Conservation (phyloP, 2,888 invertebrate genomes). For the Drosophila prolongata region DNA sequence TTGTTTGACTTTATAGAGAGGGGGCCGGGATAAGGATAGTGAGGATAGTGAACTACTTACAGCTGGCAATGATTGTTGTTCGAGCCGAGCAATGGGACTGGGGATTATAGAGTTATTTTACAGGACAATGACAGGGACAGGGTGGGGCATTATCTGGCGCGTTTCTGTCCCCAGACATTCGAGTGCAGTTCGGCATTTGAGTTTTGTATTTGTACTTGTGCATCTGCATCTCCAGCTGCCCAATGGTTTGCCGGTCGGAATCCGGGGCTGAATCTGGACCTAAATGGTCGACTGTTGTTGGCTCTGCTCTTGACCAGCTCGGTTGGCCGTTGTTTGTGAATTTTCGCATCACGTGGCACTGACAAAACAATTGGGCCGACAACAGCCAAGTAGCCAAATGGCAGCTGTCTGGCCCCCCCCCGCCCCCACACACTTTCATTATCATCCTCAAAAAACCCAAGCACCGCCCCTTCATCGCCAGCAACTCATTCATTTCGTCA, state of each 20-base stretch:
- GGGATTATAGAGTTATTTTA: constrained; percentile 44
- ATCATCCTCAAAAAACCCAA: constrained; percentile 11
- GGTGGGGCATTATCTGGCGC: constrained; percentile 56
- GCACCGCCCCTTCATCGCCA: not conserved
- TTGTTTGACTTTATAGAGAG: constrained; percentile 35
- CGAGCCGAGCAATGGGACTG: constrained; percentile 37
- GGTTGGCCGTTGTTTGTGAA: constrained; percentile 58
- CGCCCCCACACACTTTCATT: constrained; percentile 26
- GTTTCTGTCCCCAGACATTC: constrained; percentile 39
- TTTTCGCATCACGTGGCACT: constrained; percentile 76
- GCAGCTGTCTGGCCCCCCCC: constrained; percentile 55
- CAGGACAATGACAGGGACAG: constrained; percentile 35
- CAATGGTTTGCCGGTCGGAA: constrained; percentile 18
- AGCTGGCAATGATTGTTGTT: constrained; percentile 52
- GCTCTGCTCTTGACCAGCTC: constrained; percentile 65
- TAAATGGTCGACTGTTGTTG: constrained; percentile 52
- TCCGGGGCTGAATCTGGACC: constrained; percentile 18
- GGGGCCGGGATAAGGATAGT: too few species aligned
- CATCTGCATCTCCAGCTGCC: constrained; percentile 47
- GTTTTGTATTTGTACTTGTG: constrained; percentile 11
- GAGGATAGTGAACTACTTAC: constrained; percentile 34
- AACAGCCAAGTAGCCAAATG: constrained; percentile 43
- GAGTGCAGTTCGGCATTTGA: constrained; percentile 31
- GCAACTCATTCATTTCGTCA: constrained; percentile 42
- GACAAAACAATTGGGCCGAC: constrained; percentile 58